Percentiles rank a stretch among this genome's conserved stretches.
Conservation (phyloP, 2,797 vertebrate species). For the Cynodonichthys magdalenae region DNA sequence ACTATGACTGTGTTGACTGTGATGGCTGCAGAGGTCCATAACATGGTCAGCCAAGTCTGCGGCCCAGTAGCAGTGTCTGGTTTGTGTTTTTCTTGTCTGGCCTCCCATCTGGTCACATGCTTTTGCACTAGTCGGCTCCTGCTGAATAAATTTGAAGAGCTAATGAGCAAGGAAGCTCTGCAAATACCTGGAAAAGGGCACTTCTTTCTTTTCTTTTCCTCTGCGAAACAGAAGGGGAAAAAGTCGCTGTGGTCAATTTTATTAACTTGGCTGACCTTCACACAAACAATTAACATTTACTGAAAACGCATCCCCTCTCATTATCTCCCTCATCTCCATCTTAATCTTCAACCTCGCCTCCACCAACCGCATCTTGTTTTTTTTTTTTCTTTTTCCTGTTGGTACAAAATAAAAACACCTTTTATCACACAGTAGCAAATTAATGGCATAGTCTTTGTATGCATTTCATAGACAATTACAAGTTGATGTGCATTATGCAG, state of each 20-base stretch:
- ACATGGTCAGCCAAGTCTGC: constrained; percentile 54
- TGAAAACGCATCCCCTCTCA: constrained; percentile 80
- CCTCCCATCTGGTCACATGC: constrained; percentile 56
- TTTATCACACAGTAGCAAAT: constrained; percentile 37
- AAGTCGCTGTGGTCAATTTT: constrained; percentile 77
- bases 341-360: constrained; percentile 68
- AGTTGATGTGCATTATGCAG: constrained; percentile 49
- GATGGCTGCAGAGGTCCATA: constrained; percentile 50
- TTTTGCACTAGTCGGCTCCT: constrained; percentile 39
- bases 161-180: constrained; percentile 74
- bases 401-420: constrained; percentile 4
- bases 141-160: constrained; percentile 64
- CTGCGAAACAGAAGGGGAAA: constrained; percentile 47
- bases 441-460: constrained; percentile 27
- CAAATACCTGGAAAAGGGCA: constrained; percentile 71
- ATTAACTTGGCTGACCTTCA: constrained; percentile 88
- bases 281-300: constrained; percentile 89
- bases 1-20: constrained; percentile 40
- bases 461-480: constrained; percentile 41
- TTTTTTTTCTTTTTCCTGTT: background rate
- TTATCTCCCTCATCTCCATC: constrained; percentile 63
- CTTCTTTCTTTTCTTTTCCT: constrained; percentile 56
- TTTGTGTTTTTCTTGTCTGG: constrained; percentile 47
- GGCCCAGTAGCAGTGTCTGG: constrained; percentile 42
- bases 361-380: constrained; percentile 14